phyloP scores from a whole-genome alignment of 2,113 vertebrate genomes.

The Phoxinus phoxinus region DNA sequence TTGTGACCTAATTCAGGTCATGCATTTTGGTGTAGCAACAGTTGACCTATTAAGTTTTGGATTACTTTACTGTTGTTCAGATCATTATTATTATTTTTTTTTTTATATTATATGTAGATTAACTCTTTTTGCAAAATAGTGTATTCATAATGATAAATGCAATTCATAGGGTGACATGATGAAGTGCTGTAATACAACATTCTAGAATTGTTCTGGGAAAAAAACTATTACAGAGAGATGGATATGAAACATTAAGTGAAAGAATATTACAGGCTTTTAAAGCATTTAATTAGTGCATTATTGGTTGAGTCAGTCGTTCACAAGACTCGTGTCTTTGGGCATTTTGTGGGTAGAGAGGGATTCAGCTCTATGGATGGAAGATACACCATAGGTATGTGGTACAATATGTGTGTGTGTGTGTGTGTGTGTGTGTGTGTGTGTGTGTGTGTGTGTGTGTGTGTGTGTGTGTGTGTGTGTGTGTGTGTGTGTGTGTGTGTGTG shows the following conservation, averaged over 20 bases:
- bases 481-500: no score
- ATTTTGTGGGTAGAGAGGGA: not conserved
- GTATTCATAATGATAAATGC: not conserved
- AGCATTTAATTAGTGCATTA: not conserved
- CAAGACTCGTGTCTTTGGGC: not conserved
- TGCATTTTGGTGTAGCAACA: not conserved
- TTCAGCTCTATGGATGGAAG: not conserved
- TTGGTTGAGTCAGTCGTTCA: not conserved
- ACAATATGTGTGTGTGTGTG: no score
- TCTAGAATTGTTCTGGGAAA: not conserved
- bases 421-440: no score
- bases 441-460: no score
- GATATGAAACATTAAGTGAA: not conserved
- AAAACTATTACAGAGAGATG: not conserved
- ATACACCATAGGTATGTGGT: not conserved
- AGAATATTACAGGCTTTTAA: slow-evolving; percentile 9
- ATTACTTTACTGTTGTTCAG: not conserved
- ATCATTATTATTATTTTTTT: not conserved
- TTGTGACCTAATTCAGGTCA: not conserved
- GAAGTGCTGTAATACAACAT: not conserved
- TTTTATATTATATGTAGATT: not conserved
- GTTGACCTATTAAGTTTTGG: not conserved
- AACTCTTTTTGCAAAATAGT: not conserved
- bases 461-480: no score
- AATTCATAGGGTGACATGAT: not conserved